These are phyloP conservation scores for Tipula unca DNA, from an alignment of 2,888 invertebrate species.

Conservation along the genomic window DNA sequence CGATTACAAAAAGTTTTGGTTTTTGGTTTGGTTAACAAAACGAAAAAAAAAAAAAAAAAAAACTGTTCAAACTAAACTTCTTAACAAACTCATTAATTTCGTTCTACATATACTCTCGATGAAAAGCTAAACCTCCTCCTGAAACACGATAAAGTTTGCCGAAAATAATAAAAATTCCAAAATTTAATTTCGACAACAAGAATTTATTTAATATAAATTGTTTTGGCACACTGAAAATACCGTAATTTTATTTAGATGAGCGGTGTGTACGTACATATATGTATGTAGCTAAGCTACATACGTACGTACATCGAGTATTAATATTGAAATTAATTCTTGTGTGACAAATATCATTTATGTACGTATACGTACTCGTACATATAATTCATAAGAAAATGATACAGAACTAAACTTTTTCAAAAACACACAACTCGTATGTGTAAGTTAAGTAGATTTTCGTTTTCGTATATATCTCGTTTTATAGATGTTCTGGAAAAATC, in stretches of 20 bases:
- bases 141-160: background rate
- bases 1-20: background rate
- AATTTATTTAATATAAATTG: background rate
- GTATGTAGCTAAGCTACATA: background rate
- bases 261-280: background rate
- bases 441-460: background rate
- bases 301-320: background rate
- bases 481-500: background rate
- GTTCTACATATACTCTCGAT: background rate
- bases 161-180: background rate
- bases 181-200: conserved; percentile 8
- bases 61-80: background rate
- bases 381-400: background rate
- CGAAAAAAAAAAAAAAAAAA: background rate
- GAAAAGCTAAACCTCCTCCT: background rate
- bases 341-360: background rate
- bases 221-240: background rate
- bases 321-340: background rate
- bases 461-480: background rate
- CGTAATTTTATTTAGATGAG: background rate
- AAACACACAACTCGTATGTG: background rate
- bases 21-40: background rate
- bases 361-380: background rate
- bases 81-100: background rate
- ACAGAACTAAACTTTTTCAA: background rate